A percentile compares a stretch with the other conserved stretches of the same genome.
These are phyloP conservation scores for Eulithis testata DNA, from an alignment of 2,888 invertebrate genomes.

Conservation along the genomic window DNA sequence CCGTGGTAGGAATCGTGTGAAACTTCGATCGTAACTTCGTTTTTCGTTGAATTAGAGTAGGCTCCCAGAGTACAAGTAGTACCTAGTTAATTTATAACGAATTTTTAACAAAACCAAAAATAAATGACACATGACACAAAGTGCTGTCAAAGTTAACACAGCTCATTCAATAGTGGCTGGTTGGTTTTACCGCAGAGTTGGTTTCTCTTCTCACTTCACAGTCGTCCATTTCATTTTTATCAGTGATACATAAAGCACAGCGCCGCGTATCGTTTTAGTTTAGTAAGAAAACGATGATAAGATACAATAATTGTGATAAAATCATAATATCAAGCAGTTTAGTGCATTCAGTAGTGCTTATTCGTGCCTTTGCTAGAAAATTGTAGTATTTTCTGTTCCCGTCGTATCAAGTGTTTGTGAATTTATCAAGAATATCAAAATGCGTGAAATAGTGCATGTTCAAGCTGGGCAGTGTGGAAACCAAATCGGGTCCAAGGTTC, in stretches of 20 bases:
- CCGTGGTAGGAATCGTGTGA: too few species aligned
- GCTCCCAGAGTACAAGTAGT: too few species aligned
- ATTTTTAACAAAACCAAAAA: too few species aligned
- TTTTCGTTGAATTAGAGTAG: too few species aligned
- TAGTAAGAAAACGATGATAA: slow-evolving; percentile 39
- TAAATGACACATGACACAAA: slow-evolving; percentile 4
- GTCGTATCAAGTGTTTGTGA: slow-evolving; percentile 4
- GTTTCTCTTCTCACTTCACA: not conserved
- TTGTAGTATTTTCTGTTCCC: not conserved
- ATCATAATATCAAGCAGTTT: slow-evolving; percentile 20
- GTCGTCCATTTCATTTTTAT: slow-evolving; percentile 20
- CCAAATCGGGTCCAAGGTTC: slow-evolving; percentile 96
- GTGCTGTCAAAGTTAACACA: not conserved
- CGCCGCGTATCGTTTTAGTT: slow-evolving; percentile 31
- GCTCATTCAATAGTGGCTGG: slow-evolving; percentile 1
- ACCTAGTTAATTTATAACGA: too few species aligned
- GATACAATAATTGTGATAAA: slow-evolving; percentile 39
- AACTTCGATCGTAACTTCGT: too few species aligned
- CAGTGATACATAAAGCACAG: slow-evolving; percentile 20
- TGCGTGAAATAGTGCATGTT: slow-evolving; percentile 98
- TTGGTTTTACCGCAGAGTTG: slow-evolving; percentile 4
- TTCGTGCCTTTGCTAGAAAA: slow-evolving; percentile 12
- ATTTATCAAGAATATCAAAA: slow-evolving; percentile 60
- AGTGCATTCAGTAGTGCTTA: slow-evolving; percentile 8
- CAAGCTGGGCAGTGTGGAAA: slow-evolving; percentile 98